Percentiles rank a stretch among this genome's conserved stretches.
phyloP scores from a whole-genome alignment of 2,888 invertebrate genomes.

The Archips xylosteana region DNA sequence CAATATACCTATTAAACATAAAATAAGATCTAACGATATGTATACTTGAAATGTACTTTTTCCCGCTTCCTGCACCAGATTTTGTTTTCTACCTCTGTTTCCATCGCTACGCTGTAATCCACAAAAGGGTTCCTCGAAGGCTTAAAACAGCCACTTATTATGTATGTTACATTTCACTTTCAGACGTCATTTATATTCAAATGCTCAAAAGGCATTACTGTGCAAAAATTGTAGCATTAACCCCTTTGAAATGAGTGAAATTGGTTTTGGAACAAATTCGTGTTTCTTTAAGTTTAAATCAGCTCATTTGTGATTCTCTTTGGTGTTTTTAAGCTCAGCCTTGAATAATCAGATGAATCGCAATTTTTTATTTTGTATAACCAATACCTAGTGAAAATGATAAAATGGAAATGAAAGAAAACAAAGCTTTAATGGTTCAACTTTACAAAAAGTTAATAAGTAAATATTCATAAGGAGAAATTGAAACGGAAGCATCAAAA shows the following conservation, averaged over 20 bases:
- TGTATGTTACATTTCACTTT: slow-evolving; percentile 86
- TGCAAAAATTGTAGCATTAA: slow-evolving; percentile 83
- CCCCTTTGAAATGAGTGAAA: slow-evolving; percentile 80
- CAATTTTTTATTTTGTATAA: background rate
- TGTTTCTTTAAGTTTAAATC: slow-evolving; percentile 57
- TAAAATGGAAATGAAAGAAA: background rate
- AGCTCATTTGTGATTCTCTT: slow-evolving; percentile 41
- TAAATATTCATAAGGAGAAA: slow-evolving; percentile 74
- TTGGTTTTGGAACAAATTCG: slow-evolving; percentile 70
- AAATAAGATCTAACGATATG: too few species aligned
- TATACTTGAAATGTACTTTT: background rate
- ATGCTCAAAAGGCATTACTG: slow-evolving; percentile 84
- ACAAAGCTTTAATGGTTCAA: slow-evolving; percentile 5
- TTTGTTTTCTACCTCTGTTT: slow-evolving; percentile 41
- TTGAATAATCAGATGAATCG: background rate
- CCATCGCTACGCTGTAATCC: slow-evolving; percentile 68
- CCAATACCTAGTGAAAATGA: background rate
- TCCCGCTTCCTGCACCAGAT: background rate
- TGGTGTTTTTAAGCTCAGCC: slow-evolving; percentile 8
- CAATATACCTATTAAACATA: too few species aligned
- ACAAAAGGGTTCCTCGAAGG: slow-evolving; percentile 83
- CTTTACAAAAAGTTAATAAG: slow-evolving; percentile 60
- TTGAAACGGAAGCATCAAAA: slow-evolving; percentile 79
- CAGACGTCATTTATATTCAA: slow-evolving; percentile 86
- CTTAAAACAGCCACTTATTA: slow-evolving; percentile 86